Percentiles rank a stretch among this genome's conserved stretches.
Conservation (phyloP, 2,113 vertebrate genomes). For the Notothenia rossii region DNA sequence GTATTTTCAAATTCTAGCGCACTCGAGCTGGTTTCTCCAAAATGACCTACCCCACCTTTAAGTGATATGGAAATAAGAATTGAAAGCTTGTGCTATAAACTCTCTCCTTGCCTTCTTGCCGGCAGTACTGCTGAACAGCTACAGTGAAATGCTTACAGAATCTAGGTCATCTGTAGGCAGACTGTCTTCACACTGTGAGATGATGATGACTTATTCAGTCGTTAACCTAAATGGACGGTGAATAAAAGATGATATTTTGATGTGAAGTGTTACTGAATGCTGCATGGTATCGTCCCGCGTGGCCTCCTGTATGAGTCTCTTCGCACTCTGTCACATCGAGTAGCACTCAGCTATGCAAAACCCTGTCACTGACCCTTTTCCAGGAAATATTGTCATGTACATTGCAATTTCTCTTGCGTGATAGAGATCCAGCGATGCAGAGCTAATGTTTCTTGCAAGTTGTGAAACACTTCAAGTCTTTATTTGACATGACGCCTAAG, state of each 20-base stretch:
- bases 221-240: slow-evolving; percentile 50
- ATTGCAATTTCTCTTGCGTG: not conserved
- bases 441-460: not conserved
- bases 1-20: too few relatives aligned
- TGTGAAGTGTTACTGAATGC: slow-evolving; percentile 32
- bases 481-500: slow-evolving; percentile 3
- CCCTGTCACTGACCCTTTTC: not conserved
- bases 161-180: slow-evolving; percentile 37
- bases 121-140: not conserved
- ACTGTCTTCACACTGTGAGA: slow-evolving; percentile 13
- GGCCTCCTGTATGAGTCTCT: not conserved
- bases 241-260: slow-evolving; percentile 62
- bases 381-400: not conserved
- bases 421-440: not conserved
- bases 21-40: too few relatives aligned
- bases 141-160: slow-evolving; percentile 2
- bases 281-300: slow-evolving; percentile 11
- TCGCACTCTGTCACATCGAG: slow-evolving; percentile 7
- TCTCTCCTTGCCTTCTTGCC: not conserved
- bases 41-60: too few relatives aligned
- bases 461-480: slow-evolving; percentile 7
- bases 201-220: slow-evolving; percentile 63
- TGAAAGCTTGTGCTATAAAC: not conserved
- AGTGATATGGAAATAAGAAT: not conserved
- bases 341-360: slow-evolving; percentile 18